Conservation (phyloP, 2,888 invertebrate species). For the Lysandra bellargus region DNA sequence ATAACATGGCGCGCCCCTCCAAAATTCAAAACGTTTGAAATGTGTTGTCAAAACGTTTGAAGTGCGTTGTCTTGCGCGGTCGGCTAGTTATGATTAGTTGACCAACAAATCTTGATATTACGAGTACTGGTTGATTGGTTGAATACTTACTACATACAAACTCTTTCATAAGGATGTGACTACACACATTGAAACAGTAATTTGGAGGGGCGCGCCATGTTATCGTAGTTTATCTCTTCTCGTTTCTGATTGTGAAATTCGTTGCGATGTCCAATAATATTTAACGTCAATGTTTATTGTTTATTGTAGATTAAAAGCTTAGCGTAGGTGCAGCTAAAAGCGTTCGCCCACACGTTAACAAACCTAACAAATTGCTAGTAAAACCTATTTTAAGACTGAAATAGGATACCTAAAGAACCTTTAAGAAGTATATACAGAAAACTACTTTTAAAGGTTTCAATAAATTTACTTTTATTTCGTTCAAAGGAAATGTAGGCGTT, state of each 20-base stretch:
- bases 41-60: too few species aligned
- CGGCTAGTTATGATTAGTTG: too few species aligned
- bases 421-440: background rate
- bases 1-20: too few species aligned
- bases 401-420: background rate
- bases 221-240: too few species aligned
- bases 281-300: conserved; percentile 2
- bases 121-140: too few species aligned
- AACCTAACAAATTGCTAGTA: background rate
- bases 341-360: background rate
- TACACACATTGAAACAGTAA: too few species aligned
- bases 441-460: background rate
- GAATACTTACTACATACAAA: too few species aligned
- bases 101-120: too few species aligned
- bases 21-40: too few species aligned
- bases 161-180: too few species aligned
- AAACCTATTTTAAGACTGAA: background rate
- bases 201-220: too few species aligned
- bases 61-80: too few species aligned
- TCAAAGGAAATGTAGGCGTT: background rate
- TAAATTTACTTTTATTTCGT: background rate
- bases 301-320: background rate
- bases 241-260: background rate
- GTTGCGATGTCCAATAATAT: background rate
- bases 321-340: background rate